Evolutionary conservation across 37 sponge, comb jelly and placozoan species (phyloP).

Genomic region (Theonella swinhoei): DNA sequence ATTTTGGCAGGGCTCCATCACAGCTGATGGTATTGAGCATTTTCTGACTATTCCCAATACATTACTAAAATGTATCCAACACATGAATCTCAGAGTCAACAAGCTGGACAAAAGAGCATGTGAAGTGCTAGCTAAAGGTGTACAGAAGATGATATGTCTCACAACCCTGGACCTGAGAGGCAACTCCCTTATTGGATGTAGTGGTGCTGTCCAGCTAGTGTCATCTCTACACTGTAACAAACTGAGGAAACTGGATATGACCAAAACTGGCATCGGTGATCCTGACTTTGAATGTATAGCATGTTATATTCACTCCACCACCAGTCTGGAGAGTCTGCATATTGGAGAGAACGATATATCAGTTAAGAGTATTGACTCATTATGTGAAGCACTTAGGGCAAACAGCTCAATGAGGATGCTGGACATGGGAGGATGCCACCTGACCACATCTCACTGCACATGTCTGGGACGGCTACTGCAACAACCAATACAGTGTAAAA

Average conservation of each 20-base stretch:
- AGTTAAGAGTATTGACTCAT: too few species aligned
- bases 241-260: background rate
- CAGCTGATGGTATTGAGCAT: too few species aligned
- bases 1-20: background rate
- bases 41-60: background rate
- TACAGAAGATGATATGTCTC: background rate
- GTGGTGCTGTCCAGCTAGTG: background rate
- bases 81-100: background rate
- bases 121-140: background rate
- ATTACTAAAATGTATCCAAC: background rate
- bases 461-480: too few species aligned
- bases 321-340: too few species aligned
- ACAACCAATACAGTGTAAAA: too few species aligned
- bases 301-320: too few species aligned
- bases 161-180: background rate
- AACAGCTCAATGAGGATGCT: background rate
- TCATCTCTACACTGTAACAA: background rate
- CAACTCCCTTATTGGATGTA: constrained; percentile 7
- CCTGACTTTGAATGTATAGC: too few species aligned
- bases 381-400: background rate
- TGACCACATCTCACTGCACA: too few species aligned
- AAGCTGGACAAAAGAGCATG: background rate
- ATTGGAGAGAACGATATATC: too few species aligned
- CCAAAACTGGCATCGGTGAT: constrained; percentile 5
- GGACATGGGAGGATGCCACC: background rate